Conservation (phyloP, 2,888 invertebrate genomes). For the Drosophila subsilvestris region DNA sequence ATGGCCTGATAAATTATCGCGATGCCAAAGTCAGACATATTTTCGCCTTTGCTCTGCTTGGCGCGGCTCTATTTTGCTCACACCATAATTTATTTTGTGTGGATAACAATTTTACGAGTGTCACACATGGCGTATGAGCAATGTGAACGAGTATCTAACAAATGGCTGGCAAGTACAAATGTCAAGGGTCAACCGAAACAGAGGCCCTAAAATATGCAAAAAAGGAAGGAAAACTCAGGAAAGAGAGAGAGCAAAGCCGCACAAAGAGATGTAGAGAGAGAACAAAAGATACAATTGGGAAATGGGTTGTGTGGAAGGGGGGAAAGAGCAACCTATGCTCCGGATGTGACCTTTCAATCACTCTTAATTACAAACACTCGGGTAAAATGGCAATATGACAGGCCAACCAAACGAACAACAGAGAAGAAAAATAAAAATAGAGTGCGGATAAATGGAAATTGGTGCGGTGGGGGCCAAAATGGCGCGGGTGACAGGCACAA, state of each 20-base stretch:
- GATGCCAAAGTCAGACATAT: conserved; percentile 35
- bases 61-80: background rate
- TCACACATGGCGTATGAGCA: background rate
- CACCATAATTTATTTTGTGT: conserved; percentile 15
- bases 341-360: conserved; percentile 54
- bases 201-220: conserved; percentile 7
- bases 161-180: conserved; percentile 6
- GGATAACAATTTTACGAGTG: background rate
- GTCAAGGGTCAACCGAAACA: conserved; percentile 7
- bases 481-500: conserved; percentile 9
- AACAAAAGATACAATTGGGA: background rate
- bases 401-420: conserved; percentile 5
- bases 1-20: conserved; percentile 45
- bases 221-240: background rate
- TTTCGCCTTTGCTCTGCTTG: background rate
- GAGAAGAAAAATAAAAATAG: background rate
- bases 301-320: background rate
- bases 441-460: conserved; percentile 1
- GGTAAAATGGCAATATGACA: conserved; percentile 61
- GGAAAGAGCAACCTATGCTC: background rate
- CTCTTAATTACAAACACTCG: conserved; percentile 47
- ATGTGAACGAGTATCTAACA: background rate
- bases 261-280: background rate
- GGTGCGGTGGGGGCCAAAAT: no score
- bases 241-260: background rate